Evolutionary conservation across 2,888 invertebrate genomes (phyloP), one percentile per base, ranked within the genome.

Genomic region (Lomographa bimaculata): DNA sequence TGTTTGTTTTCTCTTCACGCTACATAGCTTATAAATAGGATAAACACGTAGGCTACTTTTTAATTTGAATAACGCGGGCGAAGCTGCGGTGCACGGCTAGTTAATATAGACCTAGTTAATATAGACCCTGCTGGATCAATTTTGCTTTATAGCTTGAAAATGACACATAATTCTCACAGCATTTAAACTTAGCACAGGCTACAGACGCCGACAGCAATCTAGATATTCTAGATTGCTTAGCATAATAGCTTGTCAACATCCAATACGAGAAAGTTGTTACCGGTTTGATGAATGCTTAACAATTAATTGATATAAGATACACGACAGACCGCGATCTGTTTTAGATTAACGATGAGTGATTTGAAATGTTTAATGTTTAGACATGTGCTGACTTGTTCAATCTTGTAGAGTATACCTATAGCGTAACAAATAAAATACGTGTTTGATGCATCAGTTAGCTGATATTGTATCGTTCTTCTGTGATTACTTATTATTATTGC

Each of bases 201-300:
- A 10, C 34, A 19, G 9, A 5, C 19, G 7, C 16, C 10, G 19
- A 28, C 28, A 24, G 24, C 29, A 19, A 29, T 40, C 12, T 26
- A 28, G 23, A 21, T 26, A 24, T 8, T 32, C 39, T 24, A 28
- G 33, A 40, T 26, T 25, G 8, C 9, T 41, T 32, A 27, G 42
- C 42, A 42, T 42, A 36, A 36, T 30, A 21, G 21, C 19, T 26
- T 37, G 42, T 42, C 36, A 36, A 32, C 42, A 42, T 36, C 21
- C 17, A 24, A 30, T 7, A 9, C 17, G 30, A 32, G 36, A 42
- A 36, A 42, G 42, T 32, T 21, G 20, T 25, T 11, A 17, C 26
- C n/a, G 24, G 25, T 25, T 32, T 18, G 12, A 34, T 25, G 23
- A 36, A 42, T 32, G 23, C 19, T 7, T 14, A 36, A 37, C 36